Evolutionary conservation across 2,888 invertebrate genomes (phyloP).

Genomic region (Agapostemon virescens): DNA sequence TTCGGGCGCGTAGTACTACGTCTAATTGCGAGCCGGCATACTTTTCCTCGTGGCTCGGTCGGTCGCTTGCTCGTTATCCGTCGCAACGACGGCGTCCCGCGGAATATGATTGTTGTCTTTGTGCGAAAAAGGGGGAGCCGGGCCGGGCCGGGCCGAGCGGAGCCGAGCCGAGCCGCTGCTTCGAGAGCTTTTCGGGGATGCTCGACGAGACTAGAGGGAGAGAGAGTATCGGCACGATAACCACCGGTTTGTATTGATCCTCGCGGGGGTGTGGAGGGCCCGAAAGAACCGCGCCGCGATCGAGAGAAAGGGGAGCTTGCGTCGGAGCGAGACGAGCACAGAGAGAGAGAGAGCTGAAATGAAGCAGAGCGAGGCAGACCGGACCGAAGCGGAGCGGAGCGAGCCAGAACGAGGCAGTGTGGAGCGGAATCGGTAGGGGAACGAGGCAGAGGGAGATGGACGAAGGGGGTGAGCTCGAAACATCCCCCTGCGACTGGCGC

Average conservation of each 20-base stretch:
- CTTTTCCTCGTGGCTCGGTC: conserved; percentile 47
- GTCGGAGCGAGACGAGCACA: conserved; percentile 36
- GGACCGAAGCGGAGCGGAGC: not conserved
- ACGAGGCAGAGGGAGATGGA: conserved; percentile 30
- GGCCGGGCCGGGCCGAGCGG: conserved; percentile 7
- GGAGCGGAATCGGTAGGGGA: not conserved
- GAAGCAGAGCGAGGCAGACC: conserved; percentile 24
- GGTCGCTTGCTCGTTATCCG: conserved; percentile 54
- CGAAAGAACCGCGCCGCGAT: conserved; percentile 54
- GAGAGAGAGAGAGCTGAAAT: too few species aligned
- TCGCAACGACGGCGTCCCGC: conserved; percentile 39
- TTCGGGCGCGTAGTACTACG: conserved; percentile 50
- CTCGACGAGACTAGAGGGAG: conserved; percentile 51
- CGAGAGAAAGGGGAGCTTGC: conserved; percentile 42
- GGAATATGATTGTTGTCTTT: conserved; percentile 66
- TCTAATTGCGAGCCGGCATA: conserved; percentile 61
- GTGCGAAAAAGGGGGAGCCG: conserved; percentile 45
- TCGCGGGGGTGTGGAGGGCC: conserved; percentile 69
- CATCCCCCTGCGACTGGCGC: conserved; percentile 59
- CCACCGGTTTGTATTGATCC: conserved; percentile 79
- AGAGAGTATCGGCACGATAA: conserved; percentile 78
- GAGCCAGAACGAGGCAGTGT: conserved; percentile 6
- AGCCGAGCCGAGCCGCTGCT: not conserved
- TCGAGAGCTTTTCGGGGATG: conserved; percentile 60
- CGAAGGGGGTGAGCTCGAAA: conserved; percentile 1